Evolutionary conservation across 2,797 vertebrate species (phyloP).

Genomic region (Girardinus metallicus): DNA sequence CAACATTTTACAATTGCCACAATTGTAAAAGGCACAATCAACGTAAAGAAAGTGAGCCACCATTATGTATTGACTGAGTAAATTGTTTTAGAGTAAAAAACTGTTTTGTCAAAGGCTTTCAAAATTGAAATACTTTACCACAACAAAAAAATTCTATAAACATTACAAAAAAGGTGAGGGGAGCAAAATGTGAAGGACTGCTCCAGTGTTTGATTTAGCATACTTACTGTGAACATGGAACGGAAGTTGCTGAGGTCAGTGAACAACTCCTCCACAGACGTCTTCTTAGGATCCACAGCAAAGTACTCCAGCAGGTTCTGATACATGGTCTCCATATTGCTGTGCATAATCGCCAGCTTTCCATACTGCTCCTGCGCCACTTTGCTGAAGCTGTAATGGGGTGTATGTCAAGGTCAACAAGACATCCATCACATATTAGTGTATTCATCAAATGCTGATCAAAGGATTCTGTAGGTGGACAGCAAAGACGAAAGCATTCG

Average conservation of each 20-base stretch:
- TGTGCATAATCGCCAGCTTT: conserved; percentile 87
- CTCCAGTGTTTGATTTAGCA: not conserved
- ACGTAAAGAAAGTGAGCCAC: not conserved
- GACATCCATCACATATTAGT: conserved; percentile 10
- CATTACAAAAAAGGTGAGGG: not conserved
- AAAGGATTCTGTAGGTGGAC: not conserved
- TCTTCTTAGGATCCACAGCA: conserved; percentile 92
- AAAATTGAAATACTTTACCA: not conserved
- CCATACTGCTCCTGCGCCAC: conserved; percentile 88
- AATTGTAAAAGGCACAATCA: not conserved
- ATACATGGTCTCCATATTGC: conserved; percentile 90
- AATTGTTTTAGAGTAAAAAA: not conserved
- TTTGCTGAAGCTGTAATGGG: conserved; percentile 86
- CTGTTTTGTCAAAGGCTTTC: not conserved
- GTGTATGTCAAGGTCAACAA: conserved; percentile 70
- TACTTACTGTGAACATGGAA: conserved; percentile 89
- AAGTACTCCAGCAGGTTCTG: conserved; percentile 89
- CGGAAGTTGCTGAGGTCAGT: conserved; percentile 95
- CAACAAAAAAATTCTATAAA: not conserved
- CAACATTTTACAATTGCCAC: too few species aligned
- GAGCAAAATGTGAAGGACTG: not conserved
- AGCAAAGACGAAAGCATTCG: not conserved
- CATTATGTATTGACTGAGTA: not conserved
- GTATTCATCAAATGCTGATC: conserved; percentile 7
- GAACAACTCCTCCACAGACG: conserved; percentile 93